Percentiles rank a stretch among this genome's conserved stretches.
These are phyloP conservation scores for Epicampocera succincta DNA, from an alignment of 2,888 invertebrate genomes.

Conservation along the genomic window DNA sequence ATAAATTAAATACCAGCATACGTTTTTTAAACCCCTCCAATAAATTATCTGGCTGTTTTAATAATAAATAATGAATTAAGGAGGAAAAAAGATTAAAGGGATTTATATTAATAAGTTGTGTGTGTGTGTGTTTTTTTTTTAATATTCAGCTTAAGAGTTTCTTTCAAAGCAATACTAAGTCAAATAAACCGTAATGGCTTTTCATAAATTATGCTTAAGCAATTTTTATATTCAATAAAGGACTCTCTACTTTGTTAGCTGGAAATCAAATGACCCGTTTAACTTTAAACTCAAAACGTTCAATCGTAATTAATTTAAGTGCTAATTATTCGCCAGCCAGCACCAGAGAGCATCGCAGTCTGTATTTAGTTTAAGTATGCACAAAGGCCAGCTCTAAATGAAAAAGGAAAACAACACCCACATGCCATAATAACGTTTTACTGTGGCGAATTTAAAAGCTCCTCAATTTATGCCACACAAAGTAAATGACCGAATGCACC, in stretches of 20 bases:
- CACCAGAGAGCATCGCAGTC: not conserved
- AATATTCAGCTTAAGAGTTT: not conserved
- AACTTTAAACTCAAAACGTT: not conserved
- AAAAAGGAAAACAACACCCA: too few species aligned
- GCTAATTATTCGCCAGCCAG: constrained; percentile 14
- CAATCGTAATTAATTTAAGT: constrained; percentile 21
- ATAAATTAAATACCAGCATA: constrained; percentile 16
- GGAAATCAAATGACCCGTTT: not conserved
- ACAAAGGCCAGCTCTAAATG: not conserved
- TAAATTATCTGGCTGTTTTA: not conserved
- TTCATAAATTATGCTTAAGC: too few species aligned
- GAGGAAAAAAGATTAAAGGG: not conserved
- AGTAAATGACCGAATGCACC: constrained; percentile 38
- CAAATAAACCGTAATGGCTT: too few species aligned
- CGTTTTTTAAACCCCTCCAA: not conserved
- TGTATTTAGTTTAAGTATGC: constrained; percentile 17
- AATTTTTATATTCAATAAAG: too few species aligned
- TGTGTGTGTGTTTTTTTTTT: too few species aligned
- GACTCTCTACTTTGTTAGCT: not conserved
- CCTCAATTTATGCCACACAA: constrained; percentile 22
- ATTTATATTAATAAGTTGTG: not conserved
- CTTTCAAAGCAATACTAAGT: too few species aligned
- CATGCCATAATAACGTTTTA: constrained; percentile 3
- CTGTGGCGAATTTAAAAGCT: not conserved
- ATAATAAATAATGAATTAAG: not conserved